Evolutionary conservation across 2,797 vertebrate species (phyloP), one percentile per base, ranked within the genome.

Genomic region (Notoglanidium macrostoma): DNA sequence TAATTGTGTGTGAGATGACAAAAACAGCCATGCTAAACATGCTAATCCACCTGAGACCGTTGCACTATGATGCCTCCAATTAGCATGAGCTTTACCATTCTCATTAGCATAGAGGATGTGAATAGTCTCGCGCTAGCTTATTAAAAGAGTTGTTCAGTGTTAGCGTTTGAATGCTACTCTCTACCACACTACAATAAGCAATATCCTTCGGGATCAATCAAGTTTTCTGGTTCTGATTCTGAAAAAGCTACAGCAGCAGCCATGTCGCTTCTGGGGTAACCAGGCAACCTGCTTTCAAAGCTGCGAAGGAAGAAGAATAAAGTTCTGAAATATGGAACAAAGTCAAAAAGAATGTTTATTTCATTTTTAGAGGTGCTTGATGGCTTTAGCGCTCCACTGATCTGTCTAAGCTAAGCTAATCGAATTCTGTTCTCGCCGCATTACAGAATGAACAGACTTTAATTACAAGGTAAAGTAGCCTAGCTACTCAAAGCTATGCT

Each of bases 311-410:
- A 29, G 23, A 32, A 0, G 8, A 19, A 77, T 54, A 78, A 85
- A 63, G 44, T 67, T 65, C 44, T 54, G 19, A 85, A 79, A 51
- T 40, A 44, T 63, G 29, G 32, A 70, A n/a, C n/a, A 14, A 21
- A 63, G 0, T 19, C 6, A 57, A 78, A n/a, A 15, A 54, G 46
- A 10, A 54, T 5, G 5, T 70, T 80, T 55, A n/a, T 68, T 23
- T 63, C 11, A 11, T 44, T 77, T 29, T n/a, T 7, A 21, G 35
- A 40, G 26, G 3, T 1, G 32, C 81, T 44, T 1, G 3, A 26
- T 63, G 32, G 35, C 72, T 87, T 70, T 61, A 87, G 26, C 49
- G 17, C 15, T 17, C 29, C 81, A 84, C 23, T 57, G 73, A 78
- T 80, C 32, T 26, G 6, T 1, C 26, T 74, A 74, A 76, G 78